Evolutionary conservation across 2,888 invertebrate species (phyloP).

Genomic region (Synergus japonicus): DNA sequence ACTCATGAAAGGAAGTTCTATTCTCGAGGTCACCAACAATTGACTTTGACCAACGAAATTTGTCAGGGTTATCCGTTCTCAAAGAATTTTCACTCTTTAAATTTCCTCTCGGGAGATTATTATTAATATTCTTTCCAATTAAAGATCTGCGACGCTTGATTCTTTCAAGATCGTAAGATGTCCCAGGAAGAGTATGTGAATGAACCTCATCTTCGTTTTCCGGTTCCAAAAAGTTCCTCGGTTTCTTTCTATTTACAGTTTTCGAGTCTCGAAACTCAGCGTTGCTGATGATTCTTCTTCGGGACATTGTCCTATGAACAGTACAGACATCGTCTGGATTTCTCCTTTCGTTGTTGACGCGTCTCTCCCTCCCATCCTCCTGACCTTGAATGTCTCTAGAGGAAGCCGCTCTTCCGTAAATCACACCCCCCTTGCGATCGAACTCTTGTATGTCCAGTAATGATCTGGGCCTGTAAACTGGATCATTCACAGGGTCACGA

Average conservation of each 20-base stretch:
- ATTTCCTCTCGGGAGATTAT: not conserved
- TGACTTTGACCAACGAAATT: conserved; percentile 28
- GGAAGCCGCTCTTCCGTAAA: conserved; percentile 60
- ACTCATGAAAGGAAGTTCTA: not conserved
- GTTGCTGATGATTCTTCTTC: conserved; percentile 70
- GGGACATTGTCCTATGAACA: conserved; percentile 66
- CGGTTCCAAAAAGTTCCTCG: conserved; percentile 31
- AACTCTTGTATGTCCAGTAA: conserved; percentile 55
- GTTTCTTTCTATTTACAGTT: conserved; percentile 46
- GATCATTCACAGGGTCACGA: conserved; percentile 60
- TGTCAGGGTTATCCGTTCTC: not conserved
- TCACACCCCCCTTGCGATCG: conserved; percentile 52
- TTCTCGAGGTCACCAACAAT: conserved; percentile 16
- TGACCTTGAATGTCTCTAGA: conserved; percentile 48
- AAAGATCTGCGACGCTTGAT: conserved; percentile 6
- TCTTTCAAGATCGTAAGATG: not conserved
- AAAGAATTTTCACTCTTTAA: not conserved
- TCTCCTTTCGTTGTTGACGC: conserved; percentile 49
- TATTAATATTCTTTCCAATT: not conserved
- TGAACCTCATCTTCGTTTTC: conserved; percentile 34
- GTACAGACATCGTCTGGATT: conserved; percentile 44
- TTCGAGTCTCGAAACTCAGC: conserved; percentile 53
- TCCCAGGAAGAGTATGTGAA: conserved; percentile 16
- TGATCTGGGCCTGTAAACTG: conserved; percentile 56
- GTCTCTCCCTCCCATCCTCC: conserved; percentile 47